Conservation (phyloP, 2,797 vertebrate species). For the Pygocentrus nattereri region DNA sequence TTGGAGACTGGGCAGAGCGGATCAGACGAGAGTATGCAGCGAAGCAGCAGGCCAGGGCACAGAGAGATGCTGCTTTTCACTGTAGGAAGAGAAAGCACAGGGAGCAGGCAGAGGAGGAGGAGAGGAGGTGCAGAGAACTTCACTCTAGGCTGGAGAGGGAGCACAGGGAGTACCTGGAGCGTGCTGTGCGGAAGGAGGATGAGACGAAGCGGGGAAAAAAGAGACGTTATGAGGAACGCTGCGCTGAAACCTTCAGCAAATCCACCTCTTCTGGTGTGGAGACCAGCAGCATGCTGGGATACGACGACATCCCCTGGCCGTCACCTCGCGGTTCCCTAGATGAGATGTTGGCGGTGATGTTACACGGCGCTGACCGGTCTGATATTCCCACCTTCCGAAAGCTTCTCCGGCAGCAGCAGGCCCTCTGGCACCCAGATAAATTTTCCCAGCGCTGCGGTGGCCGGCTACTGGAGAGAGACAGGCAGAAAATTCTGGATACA, state of each 20-base stretch:
- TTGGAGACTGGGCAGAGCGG: slow-evolving; percentile 81
- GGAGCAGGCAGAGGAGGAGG: slow-evolving; percentile 61
- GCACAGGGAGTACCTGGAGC: slow-evolving; percentile 80
- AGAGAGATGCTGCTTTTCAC: slow-evolving; percentile 62
- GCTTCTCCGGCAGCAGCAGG: slow-evolving; percentile 82
- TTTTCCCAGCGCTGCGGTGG: slow-evolving; percentile 86
- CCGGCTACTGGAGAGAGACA: slow-evolving; percentile 80
- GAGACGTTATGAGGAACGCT: slow-evolving; percentile 75
- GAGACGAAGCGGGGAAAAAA: slow-evolving; percentile 78
- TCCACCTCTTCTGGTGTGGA: slow-evolving; percentile 28
- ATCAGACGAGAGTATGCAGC: slow-evolving; percentile 81
- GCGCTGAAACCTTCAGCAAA: slow-evolving; percentile 69
- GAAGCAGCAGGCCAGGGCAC: slow-evolving; percentile 74
- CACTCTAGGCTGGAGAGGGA: slow-evolving; percentile 74
- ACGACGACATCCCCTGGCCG: slow-evolving; percentile 89
- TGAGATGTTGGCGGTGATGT: slow-evolving; percentile 85
- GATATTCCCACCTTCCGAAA: slow-evolving; percentile 78
- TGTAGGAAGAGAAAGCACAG: slow-evolving; percentile 45
- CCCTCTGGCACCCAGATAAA: slow-evolving; percentile 89
- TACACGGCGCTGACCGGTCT: slow-evolving; percentile 79
- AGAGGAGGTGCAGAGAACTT: slow-evolving; percentile 63
- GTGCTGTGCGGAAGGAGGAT: slow-evolving; percentile 78
- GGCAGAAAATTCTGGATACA: slow-evolving; percentile 79
- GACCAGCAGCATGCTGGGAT: slow-evolving; percentile 71
- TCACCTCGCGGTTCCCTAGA: slow-evolving; percentile 77